Evolutionary conservation across 1,140 invertebrate genomes (phyloP).

Genomic region (Steinernema feltiae): DNA sequence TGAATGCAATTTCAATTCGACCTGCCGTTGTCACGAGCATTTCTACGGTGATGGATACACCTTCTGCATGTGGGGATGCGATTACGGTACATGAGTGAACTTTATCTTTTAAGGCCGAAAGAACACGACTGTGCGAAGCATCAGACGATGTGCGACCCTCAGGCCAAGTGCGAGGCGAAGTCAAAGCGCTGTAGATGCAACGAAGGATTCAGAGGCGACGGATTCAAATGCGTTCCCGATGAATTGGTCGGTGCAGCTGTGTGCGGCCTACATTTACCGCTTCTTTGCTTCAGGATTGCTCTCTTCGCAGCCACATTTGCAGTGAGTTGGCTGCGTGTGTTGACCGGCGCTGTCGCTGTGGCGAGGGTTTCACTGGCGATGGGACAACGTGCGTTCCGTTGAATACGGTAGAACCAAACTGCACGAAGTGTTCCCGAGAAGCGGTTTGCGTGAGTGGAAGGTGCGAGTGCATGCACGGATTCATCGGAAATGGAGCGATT

Average conservation of each 20-base stretch:
- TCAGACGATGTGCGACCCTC: constrained; percentile 33
- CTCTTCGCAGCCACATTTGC: constrained; percentile 31
- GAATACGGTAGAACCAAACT: background rate
- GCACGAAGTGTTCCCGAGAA: constrained; percentile 27
- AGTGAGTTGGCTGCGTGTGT: background rate
- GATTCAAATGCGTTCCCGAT: constrained; percentile 40
- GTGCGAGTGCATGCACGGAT: constrained; percentile 42
- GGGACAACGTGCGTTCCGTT: background rate
- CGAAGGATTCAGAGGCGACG: constrained; percentile 43
- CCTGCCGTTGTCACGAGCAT: background rate
- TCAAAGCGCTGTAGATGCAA: constrained; percentile 32
- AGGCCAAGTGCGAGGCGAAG: background rate
- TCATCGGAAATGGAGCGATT: constrained; percentile 49
- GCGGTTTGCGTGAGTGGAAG: constrained; percentile 40
- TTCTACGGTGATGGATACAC: background rate
- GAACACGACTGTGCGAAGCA: constrained; percentile 34
- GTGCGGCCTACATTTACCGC: background rate
- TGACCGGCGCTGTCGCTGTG: background rate
- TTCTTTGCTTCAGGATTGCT: constrained; percentile 34
- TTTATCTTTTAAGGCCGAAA: background rate
- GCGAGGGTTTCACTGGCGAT: background rate
- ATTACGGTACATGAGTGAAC: background rate
- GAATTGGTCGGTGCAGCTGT: constrained; percentile 22
- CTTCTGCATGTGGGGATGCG: background rate
- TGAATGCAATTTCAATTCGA: background rate